Conservation (phyloP, 1,140 invertebrate species). For the Diploscapter pachys region DNA sequence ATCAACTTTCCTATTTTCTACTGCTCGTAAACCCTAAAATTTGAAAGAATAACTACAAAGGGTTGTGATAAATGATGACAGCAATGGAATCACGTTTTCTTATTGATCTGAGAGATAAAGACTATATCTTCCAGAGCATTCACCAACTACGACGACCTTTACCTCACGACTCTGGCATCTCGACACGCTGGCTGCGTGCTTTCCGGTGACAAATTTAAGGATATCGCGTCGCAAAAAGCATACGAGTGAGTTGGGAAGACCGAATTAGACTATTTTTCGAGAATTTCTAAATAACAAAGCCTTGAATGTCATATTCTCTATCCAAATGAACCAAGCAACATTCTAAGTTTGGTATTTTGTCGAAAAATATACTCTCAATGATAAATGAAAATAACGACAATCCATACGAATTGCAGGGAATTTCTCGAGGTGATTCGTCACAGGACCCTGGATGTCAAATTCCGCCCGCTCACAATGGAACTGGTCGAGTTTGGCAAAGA, state of each 20-base stretch:
- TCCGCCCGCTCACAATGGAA: conserved; percentile 22
- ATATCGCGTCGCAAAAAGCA: conserved; percentile 24
- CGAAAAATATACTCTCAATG: no score
- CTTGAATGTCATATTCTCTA: no score
- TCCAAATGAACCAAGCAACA: no score
- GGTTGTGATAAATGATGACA: no score
- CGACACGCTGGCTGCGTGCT: conserved; percentile 35
- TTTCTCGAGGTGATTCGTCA: conserved; percentile 35
- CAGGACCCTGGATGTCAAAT: conserved; percentile 28
- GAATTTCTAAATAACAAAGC: no score
- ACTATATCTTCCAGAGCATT: conserved; percentile 18
- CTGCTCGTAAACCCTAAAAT: no score
- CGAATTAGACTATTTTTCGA: background rate
- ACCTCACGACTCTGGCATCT: conserved; percentile 30
- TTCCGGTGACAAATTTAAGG: conserved; percentile 34
- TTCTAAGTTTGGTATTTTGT: no score
- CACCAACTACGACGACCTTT: conserved; percentile 40
- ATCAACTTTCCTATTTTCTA: no score
- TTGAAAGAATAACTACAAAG: no score
- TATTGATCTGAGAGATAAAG: no score
- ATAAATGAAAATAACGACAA: no score
- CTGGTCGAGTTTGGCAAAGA: conserved; percentile 26
- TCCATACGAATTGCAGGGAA: background rate
- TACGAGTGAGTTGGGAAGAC: conserved; percentile 6
- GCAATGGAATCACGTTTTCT: no score